Evolutionary conservation across 2,888 invertebrate species (phyloP).

Genomic region (Pollenia labialis): DNA sequence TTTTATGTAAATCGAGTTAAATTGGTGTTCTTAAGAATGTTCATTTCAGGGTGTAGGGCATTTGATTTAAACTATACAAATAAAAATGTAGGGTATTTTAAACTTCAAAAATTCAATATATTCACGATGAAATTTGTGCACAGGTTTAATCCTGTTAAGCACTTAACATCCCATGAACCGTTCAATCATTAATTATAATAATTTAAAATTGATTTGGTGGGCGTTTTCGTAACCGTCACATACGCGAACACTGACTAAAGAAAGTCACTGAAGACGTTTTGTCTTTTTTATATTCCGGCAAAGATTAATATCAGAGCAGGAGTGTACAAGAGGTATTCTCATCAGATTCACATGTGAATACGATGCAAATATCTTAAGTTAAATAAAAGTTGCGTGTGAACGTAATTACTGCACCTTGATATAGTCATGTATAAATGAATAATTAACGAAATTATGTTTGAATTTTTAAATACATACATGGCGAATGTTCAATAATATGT

Average conservation of each 20-base stretch:
- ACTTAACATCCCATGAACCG: slow-evolving; percentile 13
- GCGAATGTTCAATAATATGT: background rate
- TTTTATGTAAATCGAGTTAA: no score
- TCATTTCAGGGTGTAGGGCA: no score
- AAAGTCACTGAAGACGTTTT: slow-evolving; percentile 34
- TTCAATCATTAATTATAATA: slow-evolving; percentile 57
- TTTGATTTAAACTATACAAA: no score
- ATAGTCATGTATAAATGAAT: slow-evolving; percentile 16
- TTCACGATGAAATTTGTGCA: background rate
- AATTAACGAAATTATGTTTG: slow-evolving; percentile 27
- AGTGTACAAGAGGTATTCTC: slow-evolving; percentile 8
- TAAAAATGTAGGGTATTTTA: no score
- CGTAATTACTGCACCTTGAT: slow-evolving; percentile 54
- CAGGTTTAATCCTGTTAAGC: slow-evolving; percentile 44
- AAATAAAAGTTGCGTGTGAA: slow-evolving; percentile 68
- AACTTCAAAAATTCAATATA: background rate
- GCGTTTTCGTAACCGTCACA: slow-evolving; percentile 66
- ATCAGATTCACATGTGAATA: background rate
- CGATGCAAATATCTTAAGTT: slow-evolving; percentile 21
- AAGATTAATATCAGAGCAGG: slow-evolving; percentile 63
- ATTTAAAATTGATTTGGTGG: slow-evolving; percentile 64
- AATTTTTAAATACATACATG: no score
- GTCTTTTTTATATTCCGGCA: slow-evolving; percentile 39
- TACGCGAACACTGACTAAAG: slow-evolving; percentile 60
- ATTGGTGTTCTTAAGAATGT: no score